These are phyloP conservation scores for Phasia obesa DNA, from an alignment of 2,888 invertebrate species.

Conservation along the genomic window DNA sequence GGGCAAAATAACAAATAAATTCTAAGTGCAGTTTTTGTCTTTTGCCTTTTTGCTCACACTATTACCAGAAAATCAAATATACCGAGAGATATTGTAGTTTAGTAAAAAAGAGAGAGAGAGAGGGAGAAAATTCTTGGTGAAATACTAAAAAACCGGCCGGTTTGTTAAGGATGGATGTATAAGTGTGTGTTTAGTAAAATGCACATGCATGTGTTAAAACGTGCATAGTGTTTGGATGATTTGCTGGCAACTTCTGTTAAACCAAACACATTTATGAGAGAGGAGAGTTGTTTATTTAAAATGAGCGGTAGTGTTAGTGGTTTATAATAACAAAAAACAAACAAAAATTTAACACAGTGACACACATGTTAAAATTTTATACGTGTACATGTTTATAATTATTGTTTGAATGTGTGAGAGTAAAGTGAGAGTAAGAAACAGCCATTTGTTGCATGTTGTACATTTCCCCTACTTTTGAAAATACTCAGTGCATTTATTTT, in stretches of 20 bases:
- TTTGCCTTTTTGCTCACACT: not conserved
- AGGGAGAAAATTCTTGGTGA: not conserved
- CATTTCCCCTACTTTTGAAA: constrained; percentile 70
- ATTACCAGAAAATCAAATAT: not conserved
- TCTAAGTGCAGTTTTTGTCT: constrained; percentile 23
- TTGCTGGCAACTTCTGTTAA: no score
- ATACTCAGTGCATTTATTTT: constrained; percentile 27
- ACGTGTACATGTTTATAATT: constrained; percentile 18
- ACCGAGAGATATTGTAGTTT: constrained; percentile 14
- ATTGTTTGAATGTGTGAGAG: constrained; percentile 7
- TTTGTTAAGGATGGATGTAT: constrained; percentile 18
- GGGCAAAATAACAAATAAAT: constrained; percentile 8
- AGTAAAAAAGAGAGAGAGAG: not conserved
- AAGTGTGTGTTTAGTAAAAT: not conserved
- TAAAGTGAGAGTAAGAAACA: constrained; percentile 51
- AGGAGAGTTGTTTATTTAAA: not conserved
- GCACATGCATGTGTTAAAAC: constrained; percentile 23
- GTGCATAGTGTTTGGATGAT: constrained; percentile 24
- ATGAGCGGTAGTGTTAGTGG: constrained; percentile 4
- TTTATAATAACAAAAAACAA: not conserved
- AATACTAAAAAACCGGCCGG: constrained; percentile 57
- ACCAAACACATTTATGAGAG: not conserved
- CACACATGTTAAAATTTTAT: constrained; percentile 55
- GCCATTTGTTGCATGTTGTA: constrained; percentile 65
- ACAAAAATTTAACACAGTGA: constrained; percentile 64